Evolutionary conservation across 1,140 invertebrate species (phyloP), one percentile per base, ranked within the genome.

Genomic region (Chrysomallon squamiferum): DNA sequence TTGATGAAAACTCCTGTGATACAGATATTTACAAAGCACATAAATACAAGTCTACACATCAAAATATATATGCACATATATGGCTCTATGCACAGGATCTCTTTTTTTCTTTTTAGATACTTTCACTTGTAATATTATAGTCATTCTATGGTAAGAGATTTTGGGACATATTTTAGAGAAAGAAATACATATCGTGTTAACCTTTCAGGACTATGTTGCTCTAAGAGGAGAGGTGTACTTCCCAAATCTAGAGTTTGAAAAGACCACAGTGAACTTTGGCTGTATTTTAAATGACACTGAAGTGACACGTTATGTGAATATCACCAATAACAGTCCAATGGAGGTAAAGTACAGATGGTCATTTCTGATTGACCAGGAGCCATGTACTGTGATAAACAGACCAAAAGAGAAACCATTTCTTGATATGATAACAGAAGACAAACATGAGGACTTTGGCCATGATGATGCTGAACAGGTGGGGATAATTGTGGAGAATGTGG

Each of bases 211-310:
- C 66, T 80, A 80, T 32, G 77, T 86, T 43, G 76, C 80, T 2
- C 66, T 86, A 52, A 54, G 78, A 61, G 85, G 85, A 38, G 84
- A 86, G 60, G 84, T 86, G 0, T 84, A 84, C 68, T 85, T 85
- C 69, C 85, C 85, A 18, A 86, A 86, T 62, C 60, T 86, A 32
- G 72, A 78, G 56, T 84, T 86, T 75, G 83, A 85, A 71, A 81
- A 82, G 66, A 69, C 69, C 4, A 65, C 71, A 2, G 70, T 86
- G 15, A 78, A 86, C 71, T 86, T 86, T 75, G 85, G 83, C 7
- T 86, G 84, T 67, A 84, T 86, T 38, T 62, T 86, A n/a, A 86
- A 86, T 71, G 80, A 86, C 65, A 84, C 82, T 4, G 83, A 85
- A 59, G 83, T 84, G 0, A 85, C 81, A 2, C 65, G 82, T 9